Percentiles rank a stretch among this genome's conserved stretches.
Conservation (phyloP, 2,113 vertebrate species). For the Nerophis ophidion region DNA sequence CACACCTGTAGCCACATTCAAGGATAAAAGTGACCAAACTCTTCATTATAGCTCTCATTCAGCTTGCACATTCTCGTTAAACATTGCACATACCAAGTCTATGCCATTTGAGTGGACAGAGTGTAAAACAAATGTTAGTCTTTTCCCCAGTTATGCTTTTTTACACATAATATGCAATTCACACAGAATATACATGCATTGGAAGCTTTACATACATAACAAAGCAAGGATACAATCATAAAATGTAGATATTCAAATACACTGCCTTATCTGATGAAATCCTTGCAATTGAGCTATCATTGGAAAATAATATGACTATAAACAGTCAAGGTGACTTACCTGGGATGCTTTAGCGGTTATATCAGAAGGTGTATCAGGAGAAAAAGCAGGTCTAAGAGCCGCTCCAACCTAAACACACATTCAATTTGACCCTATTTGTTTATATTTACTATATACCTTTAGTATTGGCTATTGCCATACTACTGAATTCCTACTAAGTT, state of each 20-base stretch:
- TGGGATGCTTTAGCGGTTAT: slow-evolving; percentile 98
- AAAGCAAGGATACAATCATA: too few species aligned
- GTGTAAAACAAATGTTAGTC: too few species aligned
- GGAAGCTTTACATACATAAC: too few species aligned
- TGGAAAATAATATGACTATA: not conserved
- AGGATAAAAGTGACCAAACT: slow-evolving; percentile 1
- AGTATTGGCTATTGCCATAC: not conserved
- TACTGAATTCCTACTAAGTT: not conserved
- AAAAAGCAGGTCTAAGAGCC: slow-evolving; percentile 95
- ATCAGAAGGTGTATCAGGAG: slow-evolving; percentile 94
- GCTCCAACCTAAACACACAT: slow-evolving; percentile 82
- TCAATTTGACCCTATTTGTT: not conserved
- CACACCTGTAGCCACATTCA: slow-evolving; percentile 77
- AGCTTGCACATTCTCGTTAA: too few species aligned
- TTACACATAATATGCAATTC: too few species aligned
- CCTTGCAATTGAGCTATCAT: too few species aligned
- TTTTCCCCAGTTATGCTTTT: too few species aligned
- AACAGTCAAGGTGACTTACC: slow-evolving; percentile 64
- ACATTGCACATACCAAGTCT: too few species aligned
- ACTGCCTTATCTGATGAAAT: too few species aligned
- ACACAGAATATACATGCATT: too few species aligned
- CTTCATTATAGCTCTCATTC: not conserved
- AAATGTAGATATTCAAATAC: too few species aligned
- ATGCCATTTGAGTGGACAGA: too few species aligned
- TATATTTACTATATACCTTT: not conserved